phyloP scores from a whole-genome alignment of 2,113 vertebrate genomes.

The Ovis canadensis region DNA sequence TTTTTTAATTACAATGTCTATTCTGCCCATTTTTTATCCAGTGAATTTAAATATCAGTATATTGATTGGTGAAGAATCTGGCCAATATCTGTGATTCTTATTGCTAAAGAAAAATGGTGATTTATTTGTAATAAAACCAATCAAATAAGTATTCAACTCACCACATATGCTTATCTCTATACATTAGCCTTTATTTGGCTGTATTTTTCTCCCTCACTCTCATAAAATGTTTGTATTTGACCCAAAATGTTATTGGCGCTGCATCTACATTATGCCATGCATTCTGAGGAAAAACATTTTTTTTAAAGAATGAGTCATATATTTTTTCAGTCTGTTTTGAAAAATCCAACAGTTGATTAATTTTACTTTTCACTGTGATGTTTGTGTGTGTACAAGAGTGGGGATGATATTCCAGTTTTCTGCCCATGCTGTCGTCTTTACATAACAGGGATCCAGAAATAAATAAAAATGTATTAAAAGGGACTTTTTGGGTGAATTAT shows the following conservation, averaged over 20 bases:
- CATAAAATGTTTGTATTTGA: constrained; percentile 13
- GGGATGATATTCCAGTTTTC: not conserved
- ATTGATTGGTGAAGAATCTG: not conserved
- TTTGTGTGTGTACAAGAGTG: not conserved
- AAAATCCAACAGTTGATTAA: not conserved
- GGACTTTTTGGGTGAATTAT: not conserved
- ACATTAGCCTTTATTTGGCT: not conserved
- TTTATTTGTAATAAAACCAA: constrained; percentile 24
- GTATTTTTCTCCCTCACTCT: not conserved
- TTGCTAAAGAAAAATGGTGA: not conserved
- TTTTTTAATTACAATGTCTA: not conserved
- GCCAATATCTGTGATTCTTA: not conserved
- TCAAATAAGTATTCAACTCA: not conserved
- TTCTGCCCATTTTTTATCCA: not conserved
- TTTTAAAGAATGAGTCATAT: not conserved
- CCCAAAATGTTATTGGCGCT: not conserved
- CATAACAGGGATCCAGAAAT: not conserved
- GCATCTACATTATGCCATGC: not conserved
- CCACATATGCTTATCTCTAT: not conserved
- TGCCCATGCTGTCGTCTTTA: not conserved
- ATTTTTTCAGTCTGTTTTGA: not conserved
- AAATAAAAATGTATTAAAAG: not conserved
- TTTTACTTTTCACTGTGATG: not conserved
- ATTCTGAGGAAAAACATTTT: not conserved
- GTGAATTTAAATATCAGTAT: not conserved